Evolutionary conservation across 2,113 vertebrate species (phyloP).

Genomic region (Scartelaos histophorus): DNA sequence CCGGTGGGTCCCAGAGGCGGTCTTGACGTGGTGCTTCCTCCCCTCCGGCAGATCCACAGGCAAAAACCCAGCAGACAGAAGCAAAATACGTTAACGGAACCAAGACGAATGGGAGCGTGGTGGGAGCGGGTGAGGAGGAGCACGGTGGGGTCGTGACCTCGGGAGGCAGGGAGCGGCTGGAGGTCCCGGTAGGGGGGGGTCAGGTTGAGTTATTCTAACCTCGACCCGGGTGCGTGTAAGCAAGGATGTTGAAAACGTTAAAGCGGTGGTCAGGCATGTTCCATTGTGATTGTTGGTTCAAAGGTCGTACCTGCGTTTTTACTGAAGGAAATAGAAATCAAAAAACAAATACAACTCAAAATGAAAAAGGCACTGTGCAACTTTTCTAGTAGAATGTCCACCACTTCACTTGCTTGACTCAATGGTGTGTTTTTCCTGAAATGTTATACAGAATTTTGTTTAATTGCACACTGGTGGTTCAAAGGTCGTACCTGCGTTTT

Average conservation of each 20-base stretch:
- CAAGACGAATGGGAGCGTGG: constrained; percentile 54
- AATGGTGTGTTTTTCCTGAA: no score
- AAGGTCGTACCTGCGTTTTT: background rate
- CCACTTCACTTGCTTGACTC: no score
- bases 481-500: background rate
- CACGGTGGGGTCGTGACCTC: constrained; percentile 44
- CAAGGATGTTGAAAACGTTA: constrained; percentile 14
- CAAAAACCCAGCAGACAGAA: constrained; percentile 34
- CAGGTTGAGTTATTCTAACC: constrained; percentile 45
- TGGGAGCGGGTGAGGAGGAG: constrained; percentile 42
- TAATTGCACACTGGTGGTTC: background rate
- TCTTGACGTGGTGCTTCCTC: constrained; percentile 37
- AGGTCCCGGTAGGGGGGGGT: constrained; percentile 38
- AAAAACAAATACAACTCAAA: background rate
- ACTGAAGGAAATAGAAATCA: background rate
- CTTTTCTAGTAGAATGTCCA: no score
- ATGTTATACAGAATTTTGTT: no score
- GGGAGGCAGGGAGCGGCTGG: constrained; percentile 48
- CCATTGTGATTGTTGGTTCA: background rate
- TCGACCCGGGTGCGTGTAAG: constrained; percentile 6
- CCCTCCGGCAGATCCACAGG: constrained; percentile 15
- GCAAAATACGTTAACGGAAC: constrained; percentile 12
- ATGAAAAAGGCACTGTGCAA: no score
- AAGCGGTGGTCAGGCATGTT: constrained; percentile 13
- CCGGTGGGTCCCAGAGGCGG: constrained; percentile 34